A percentile compares a stretch with the other conserved stretches of the same genome.
phyloP scores from a whole-genome alignment of 1,140 invertebrate species.

The Drosophila busckii region DNA sequence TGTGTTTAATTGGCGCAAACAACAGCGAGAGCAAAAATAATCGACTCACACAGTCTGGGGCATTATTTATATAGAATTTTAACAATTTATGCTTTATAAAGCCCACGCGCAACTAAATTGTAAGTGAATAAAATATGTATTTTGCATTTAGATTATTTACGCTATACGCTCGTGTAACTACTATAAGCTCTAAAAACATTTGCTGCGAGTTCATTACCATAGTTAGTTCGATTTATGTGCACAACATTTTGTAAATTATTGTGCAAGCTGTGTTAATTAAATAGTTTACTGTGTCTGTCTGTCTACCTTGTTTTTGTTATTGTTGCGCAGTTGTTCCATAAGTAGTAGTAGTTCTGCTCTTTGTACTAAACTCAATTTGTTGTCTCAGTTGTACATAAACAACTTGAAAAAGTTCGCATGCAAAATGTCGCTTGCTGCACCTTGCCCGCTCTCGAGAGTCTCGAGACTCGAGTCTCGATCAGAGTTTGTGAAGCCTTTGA shows the following conservation, averaged over 20 bases:
- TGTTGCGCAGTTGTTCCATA: neutral
- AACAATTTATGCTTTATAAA: neutral
- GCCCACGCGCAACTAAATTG: conserved; percentile 3
- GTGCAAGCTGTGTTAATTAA: conserved; percentile 15
- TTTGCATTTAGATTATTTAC: no score
- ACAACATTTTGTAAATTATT: conserved; percentile 16
- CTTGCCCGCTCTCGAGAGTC: no score
- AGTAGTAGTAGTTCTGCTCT: conserved; percentile 1
- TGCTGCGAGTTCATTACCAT: conserved; percentile 24
- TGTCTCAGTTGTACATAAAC: conserved; percentile 44
- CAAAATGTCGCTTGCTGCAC: conserved; percentile 35
- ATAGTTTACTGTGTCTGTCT: no score
- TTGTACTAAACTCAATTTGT: conserved; percentile 56
- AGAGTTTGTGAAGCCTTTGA: conserved; percentile 62
- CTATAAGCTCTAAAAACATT: no score
- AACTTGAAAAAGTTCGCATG: conserved; percentile 45
- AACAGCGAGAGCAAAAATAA: conserved; percentile 21
- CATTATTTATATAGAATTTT: conserved; percentile 23
- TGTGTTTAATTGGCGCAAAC: conserved; percentile 54
- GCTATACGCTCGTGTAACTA: no score
- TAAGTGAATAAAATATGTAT: conserved; percentile 25
- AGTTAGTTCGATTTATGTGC: conserved; percentile 1
- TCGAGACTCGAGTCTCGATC: no score
- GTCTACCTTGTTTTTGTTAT: neutral
- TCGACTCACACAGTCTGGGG: conserved; percentile 14